Base-by-base conservation (phyloP, 1,140 invertebrate species). In the Drosophila bifasciata region DNA sequence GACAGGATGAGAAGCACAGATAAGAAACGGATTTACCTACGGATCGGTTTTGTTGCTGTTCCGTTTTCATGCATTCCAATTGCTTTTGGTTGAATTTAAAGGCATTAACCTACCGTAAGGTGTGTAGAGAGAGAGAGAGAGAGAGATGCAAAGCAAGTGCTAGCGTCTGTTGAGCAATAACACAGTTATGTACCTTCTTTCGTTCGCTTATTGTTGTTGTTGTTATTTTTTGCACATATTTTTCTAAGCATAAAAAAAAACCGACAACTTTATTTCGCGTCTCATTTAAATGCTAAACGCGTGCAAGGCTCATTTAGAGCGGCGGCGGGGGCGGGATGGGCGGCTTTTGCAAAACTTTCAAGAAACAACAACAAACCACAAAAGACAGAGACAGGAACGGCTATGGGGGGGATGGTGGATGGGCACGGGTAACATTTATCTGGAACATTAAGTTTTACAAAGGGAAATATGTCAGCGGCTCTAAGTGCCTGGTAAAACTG, bases 391-490 rank as follows among this genome's bases (percentile, higher is more conserved):
- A 58, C 69, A 63, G 41, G 60, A 86, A 85, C 80, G 32, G 32
- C 3, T 1, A 36, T 13, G 32, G 32, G n/a, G 32, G 32, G 11
- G 1, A 36, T 13, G 32, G 32, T n/a, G 32, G 1, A 36, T 13
- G 11, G 32, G 11, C 0, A 13, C 1, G 32, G 32, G 11, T 9
- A 36, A 13, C 32, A 36, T 84, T 86, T 88, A 86, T 86, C 83
- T 86, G 88, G 81, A 78, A 74, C 83, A 88, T 86, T 86, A 81
- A 77, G 77, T 88, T 88, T 77, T 67, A 86, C 83, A 81, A 75
- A 78, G 72, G 76, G 70, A 84, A 84, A 84, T 84, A 84, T 84
- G 80, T 79, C 80, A 71, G 63, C 32, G 5, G 32, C 32, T 36
- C 69, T 74, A 84, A 83, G 79, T 83, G 75, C 79, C 79, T 74